Percentiles rank a stretch among this genome's conserved stretches.
These are phyloP conservation scores for Campylomormyrus tamandua DNA, from an alignment of 2,113 vertebrate species.

Conservation along the genomic window DNA sequence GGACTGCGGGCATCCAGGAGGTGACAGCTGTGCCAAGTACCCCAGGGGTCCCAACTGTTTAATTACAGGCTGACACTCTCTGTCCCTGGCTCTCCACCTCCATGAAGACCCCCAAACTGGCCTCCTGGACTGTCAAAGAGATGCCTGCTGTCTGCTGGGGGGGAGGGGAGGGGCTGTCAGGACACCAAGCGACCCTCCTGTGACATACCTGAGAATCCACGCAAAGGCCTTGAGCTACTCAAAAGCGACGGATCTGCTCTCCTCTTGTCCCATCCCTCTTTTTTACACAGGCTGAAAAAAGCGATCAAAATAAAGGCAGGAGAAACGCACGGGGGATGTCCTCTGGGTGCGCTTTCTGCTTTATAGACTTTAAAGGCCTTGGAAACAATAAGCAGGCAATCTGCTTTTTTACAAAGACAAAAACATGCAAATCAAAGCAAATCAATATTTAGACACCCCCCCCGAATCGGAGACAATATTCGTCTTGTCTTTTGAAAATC, in stretches of 20 bases:
- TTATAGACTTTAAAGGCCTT: slow-evolving; percentile 14
- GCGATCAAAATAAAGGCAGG: too few relatives aligned
- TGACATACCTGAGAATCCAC: background rate
- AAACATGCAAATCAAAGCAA: slow-evolving; percentile 30
- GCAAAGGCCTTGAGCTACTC: background rate
- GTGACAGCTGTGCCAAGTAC: slow-evolving; percentile 40
- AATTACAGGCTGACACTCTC: slow-evolving; percentile 36
- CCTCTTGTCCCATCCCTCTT: background rate
- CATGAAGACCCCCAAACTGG: background rate
- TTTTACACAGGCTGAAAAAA: background rate
- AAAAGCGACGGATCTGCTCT: background rate
- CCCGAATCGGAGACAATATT: background rate
- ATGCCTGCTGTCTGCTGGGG: background rate
- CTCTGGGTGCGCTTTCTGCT: slow-evolving; percentile 22
- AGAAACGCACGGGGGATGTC: background rate
- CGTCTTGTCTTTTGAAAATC: slow-evolving; percentile 29
- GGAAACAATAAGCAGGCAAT: background rate
- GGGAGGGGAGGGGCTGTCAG: too few relatives aligned
- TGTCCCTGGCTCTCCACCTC: slow-evolving; percentile 16
- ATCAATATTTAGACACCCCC: slow-evolving; percentile 25
- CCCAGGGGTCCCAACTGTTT: slow-evolving; percentile 55
- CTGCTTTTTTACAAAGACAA: slow-evolving; percentile 42
- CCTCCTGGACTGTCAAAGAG: background rate
- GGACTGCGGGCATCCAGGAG: background rate
- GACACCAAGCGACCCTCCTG: background rate